Evolutionary conservation across 2,797 vertebrate species (phyloP), one percentile per base, ranked within the genome.

Genomic region (Streptopelia turtur): DNA sequence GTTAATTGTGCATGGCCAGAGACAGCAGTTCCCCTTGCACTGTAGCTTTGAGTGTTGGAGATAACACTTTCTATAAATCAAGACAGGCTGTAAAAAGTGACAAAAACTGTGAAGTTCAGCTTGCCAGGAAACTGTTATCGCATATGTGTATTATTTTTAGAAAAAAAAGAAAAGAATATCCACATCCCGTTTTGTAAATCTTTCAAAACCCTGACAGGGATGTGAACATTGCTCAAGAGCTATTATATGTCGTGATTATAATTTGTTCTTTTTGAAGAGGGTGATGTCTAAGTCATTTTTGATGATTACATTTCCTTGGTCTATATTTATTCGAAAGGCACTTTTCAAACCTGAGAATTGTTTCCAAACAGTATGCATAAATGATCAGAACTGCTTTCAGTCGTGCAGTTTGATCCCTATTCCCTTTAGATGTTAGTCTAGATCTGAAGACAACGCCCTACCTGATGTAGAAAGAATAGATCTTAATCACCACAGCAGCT

Each of bases 211-310:
- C 59, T 94, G 85, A 83, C 84, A 83, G 60, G 47, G 35, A 74
- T 74, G 74, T 87, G 87, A 82, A 89, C 5, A 2, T 77, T 95
- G 53, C 61, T 95, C 69, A 74, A 90, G 84, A 92, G 30, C 50
- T 91, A 82, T 94, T 94, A 86, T n/a, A 60, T 84, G 59, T 87
- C 10, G 3, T 64, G 83, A 87, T 87, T 68, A 65, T 70, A 90
- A 90, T 92, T 96, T 91, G 79, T 90, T 94, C 59, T 80, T 95
- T 96, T 89, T 96, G 90, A 93, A 94, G 81, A 92, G 21, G 41
- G 50, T 89, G 86, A 87, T 80, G 53, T 93, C 60, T 93, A 41
- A 82, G 86, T 65, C 0, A 0, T 68, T 95, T 93, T 69, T 92
- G 68, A 89, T 85, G 52, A 90, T 93, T 89, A 31, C 45, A 70